Evolutionary conservation across 2,797 vertebrate genomes (phyloP), one percentile per base, ranked within the genome.

Genomic region (Cyprinella venusta): DNA sequence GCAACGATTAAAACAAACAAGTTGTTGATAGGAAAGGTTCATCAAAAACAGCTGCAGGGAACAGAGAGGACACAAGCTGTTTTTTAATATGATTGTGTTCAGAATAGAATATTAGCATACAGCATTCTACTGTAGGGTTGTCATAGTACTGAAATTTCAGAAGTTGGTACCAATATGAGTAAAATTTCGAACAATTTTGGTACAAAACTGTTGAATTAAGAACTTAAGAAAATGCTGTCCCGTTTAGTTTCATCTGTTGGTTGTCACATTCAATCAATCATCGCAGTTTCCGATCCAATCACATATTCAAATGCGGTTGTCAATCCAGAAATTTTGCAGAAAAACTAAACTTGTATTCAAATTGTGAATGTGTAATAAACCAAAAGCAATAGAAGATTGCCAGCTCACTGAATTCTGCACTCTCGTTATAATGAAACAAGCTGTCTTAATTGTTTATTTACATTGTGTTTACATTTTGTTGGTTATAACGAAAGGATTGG

Each of bases 1-100:
- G 91, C 88, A 90, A 89, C 81, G 74, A 89, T 88, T 87, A 91
- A 91, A 92, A 92, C 84, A 89, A 90, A 90, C 87, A 84, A 42
- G 45, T 16, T 69, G 63, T 56, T 59, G 38, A 59, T 76, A 59
- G 52, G 21, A 64, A 30, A 18, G 3, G 0, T 9, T 50, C 54
- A 54, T 21, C 13, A 56, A 56, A 56, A 75, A 75, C 56, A 63
- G 75, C 40, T 63, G 26, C n/a, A 61, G 56, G 4, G 8, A 61
- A 76, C 15, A 76, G n/a, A 42, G 74, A 61, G 36, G 21, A 42
- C n/a, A 26, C n/a, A 61, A 42, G 36, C 36, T 61, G 36, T 76
- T 75, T 33, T 38, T 54, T 56, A 56, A 56, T 56, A 33, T 75
- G 26, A 21, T 10, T 72, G 52, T 56, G 50, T 38, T 74, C 18